phyloP scores from a whole-genome alignment of 2,888 invertebrate genomes.

The Dryadula phaetusa region DNA sequence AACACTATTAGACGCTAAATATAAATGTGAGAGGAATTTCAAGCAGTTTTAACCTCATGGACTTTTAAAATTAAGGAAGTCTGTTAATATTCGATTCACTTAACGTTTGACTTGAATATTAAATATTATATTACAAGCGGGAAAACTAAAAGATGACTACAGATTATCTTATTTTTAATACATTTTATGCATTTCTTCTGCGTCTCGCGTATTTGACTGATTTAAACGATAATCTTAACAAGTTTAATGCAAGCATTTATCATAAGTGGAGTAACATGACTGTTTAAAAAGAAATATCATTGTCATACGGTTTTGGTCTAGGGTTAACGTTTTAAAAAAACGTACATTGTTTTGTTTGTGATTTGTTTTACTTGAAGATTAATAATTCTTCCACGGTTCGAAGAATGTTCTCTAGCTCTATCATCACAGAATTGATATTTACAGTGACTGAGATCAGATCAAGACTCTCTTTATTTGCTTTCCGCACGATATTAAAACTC shows the following conservation, averaged over 20 bases:
- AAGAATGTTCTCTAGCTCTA: too few relatives aligned
- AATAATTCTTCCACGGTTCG: too few relatives aligned
- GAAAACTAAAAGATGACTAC: constrained; percentile 15
- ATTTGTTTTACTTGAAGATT: too few relatives aligned
- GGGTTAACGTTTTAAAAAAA: not conserved
- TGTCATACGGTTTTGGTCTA: not conserved
- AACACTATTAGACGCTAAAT: constrained; percentile 29
- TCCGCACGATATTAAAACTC: too few relatives aligned
- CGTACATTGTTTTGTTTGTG: not conserved
- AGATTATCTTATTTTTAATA: not conserved
- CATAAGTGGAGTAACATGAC: too few relatives aligned
- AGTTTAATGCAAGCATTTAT: too few relatives aligned
- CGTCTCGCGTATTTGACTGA: too few relatives aligned
- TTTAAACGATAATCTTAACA: too few relatives aligned
- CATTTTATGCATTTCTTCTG: not conserved
- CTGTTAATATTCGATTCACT: constrained; percentile 21
- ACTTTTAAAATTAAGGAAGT: constrained; percentile 32
- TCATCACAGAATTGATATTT: too few relatives aligned
- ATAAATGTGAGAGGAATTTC: constrained; percentile 30
- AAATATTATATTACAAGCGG: constrained; percentile 17
- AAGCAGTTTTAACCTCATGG: constrained; percentile 26
- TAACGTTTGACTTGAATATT: constrained; percentile 22
- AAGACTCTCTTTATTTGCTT: too few relatives aligned
- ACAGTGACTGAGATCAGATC: too few relatives aligned
- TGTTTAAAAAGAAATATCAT: too few relatives aligned